Evolutionary conservation across 2,113 vertebrate species (phyloP).

Genomic region (Neomonachus schauinslandi): DNA sequence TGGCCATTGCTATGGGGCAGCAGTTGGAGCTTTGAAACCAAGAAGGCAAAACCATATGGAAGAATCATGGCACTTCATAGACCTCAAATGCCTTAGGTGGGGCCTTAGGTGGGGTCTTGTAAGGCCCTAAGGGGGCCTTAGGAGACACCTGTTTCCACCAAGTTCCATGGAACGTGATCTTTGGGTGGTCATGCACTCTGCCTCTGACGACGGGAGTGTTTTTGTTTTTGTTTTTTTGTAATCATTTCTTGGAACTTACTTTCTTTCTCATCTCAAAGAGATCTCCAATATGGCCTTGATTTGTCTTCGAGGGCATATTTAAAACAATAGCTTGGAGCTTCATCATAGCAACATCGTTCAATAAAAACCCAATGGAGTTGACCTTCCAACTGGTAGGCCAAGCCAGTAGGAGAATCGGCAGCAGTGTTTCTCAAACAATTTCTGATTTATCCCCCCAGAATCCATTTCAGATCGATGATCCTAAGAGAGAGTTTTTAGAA

Average conservation of each 20-base stretch:
- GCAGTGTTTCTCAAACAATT: neutral
- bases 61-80: accelerated
- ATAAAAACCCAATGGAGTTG: neutral
- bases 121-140: too few relatives aligned
- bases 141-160: neutral
- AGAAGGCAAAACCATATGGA: neutral
- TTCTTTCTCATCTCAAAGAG: neutral
- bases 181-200: neutral
- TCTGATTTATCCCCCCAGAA: neutral
- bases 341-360: neutral
- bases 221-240: neutral
- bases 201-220: neutral
- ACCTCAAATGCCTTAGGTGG: neutral
- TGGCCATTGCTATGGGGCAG: neutral
- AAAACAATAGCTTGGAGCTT: neutral
- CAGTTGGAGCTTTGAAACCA: neutral
- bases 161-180: neutral
- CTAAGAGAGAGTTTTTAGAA: neutral
- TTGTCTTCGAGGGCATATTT: neutral
- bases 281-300: neutral
- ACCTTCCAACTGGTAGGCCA: neutral
- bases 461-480: neutral
- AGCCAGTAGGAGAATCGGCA: neutral
- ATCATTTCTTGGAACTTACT: neutral
- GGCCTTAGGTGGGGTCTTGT: neutral